Evolutionary conservation across 2,113 vertebrate species (phyloP).

Genomic region (Myiagra hebetior): DNA sequence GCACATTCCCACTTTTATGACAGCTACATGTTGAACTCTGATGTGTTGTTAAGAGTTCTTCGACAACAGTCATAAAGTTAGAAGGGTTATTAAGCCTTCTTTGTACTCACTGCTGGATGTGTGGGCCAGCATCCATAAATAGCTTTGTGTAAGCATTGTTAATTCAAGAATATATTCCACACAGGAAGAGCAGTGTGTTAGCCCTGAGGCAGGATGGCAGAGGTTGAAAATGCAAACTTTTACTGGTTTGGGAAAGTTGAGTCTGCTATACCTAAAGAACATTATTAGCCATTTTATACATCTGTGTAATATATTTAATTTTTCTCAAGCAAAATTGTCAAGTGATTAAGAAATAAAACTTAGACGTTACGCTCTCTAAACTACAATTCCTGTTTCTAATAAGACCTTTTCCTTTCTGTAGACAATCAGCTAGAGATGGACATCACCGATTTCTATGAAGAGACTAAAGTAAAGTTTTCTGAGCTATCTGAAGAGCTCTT

Average conservation of each 20-base stretch:
- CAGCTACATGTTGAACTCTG: neutral
- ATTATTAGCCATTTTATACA: neutral
- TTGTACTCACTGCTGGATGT: neutral
- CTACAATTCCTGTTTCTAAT: neutral
- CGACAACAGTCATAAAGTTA: neutral
- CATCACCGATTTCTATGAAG: conserved; percentile 85
- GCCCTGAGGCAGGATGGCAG: neutral
- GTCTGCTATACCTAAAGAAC: neutral
- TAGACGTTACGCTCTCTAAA: neutral
- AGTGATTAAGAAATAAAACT: neutral
- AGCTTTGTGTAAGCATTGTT: neutral
- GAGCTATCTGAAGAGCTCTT: conserved; percentile 90
- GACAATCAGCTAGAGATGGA: conserved; percentile 72
- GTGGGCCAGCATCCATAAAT: neutral
- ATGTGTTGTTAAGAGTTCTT: neutral
- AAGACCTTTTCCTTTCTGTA: conserved; percentile 29
- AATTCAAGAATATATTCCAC: neutral
- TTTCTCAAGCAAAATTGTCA: neutral
- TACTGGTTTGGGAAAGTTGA: neutral
- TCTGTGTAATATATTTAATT: neutral
- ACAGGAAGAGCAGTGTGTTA: neutral
- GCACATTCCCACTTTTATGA: neutral
- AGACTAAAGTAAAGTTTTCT: conserved; percentile 92
- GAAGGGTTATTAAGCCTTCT: neutral
- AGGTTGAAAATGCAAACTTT: neutral